phyloP scores from a whole-genome alignment of 1,140 invertebrate genomes.

The Paramacrobiotus metropolitanus region DNA sequence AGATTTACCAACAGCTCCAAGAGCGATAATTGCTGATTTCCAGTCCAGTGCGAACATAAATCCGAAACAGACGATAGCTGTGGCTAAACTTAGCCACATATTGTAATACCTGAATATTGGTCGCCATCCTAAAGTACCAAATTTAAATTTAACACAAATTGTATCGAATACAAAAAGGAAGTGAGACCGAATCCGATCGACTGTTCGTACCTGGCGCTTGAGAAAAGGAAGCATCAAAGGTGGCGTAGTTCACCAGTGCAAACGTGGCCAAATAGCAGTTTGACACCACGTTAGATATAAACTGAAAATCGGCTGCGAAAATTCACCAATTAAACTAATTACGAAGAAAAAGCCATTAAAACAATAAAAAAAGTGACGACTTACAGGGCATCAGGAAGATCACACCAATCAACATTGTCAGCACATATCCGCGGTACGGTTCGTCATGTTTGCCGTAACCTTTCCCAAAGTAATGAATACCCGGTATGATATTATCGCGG shows the following conservation, averaged over 20 bases:
- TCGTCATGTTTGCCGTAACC: slow-evolving; percentile 74
- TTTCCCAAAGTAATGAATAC: slow-evolving; percentile 71
- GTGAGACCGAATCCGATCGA: too few relatives aligned
- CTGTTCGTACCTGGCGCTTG: slow-evolving; percentile 31
- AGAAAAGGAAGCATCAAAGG: slow-evolving; percentile 72
- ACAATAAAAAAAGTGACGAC: slow-evolving; percentile 12
- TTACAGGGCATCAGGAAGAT: slow-evolving; percentile 68
- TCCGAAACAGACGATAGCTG: slow-evolving; percentile 27
- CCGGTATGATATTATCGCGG: slow-evolving; percentile 78
- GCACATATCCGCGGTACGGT: slow-evolving; percentile 68
- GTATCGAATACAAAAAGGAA: too few relatives aligned
- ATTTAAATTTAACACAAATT: too few relatives aligned
- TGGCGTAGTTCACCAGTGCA: slow-evolving; percentile 78
- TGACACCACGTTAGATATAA: slow-evolving; percentile 83
- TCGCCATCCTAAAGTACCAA: slow-evolving; percentile 11
- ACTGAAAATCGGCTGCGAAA: slow-evolving; percentile 47
- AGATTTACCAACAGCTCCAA: slow-evolving; percentile 12
- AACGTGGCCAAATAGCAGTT: slow-evolving; percentile 96
- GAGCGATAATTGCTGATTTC: slow-evolving; percentile 29
- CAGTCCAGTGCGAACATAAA: slow-evolving; percentile 36
- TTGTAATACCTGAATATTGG: slow-evolving; percentile 29
- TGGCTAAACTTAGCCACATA: slow-evolving; percentile 29
- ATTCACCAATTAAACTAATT: neutral
- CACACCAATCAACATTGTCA: slow-evolving; percentile 64
- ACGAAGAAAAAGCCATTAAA: neutral